Conservation (phyloP, 2,113 vertebrate genomes). For the Megaceryle maxima region DNA sequence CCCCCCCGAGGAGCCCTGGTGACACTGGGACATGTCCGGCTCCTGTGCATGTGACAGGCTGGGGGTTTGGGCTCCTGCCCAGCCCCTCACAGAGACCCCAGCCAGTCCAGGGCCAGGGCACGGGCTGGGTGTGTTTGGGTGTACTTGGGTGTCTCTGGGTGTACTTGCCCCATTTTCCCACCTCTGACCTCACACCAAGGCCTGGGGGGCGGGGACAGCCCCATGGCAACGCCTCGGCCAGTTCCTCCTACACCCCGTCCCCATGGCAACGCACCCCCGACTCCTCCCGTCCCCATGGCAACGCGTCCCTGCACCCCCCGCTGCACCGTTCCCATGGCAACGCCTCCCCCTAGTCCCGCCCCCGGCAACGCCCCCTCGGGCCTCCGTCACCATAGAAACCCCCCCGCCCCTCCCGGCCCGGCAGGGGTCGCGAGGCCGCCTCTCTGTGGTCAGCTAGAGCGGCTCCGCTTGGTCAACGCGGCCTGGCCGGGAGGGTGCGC, state of each 20-base stretch:
- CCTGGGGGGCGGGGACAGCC: neutral
- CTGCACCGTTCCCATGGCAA: neutral
- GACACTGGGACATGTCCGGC: neutral
- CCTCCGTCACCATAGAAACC: neutral
- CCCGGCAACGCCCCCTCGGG: neutral
- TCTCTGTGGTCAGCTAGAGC: neutral
- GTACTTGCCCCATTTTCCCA: too few species aligned
- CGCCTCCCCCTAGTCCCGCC: neutral
- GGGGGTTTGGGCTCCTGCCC: too few species aligned
- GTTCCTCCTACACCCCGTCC: neutral
- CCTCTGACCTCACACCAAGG: too few species aligned
- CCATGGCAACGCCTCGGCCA: neutral
- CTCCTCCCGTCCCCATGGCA: neutral
- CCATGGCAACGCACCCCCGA: neutral
- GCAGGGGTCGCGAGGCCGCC: neutral
- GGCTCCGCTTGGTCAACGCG: neutral
- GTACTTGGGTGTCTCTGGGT: too few species aligned
- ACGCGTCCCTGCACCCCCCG: neutral
- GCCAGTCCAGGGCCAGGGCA: neutral
- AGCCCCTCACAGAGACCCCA: neutral
- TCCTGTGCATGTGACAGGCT: neutral
- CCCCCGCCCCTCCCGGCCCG: neutral
- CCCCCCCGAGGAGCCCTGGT: too few species aligned
- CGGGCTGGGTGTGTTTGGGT: neutral
- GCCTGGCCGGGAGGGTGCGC: neutral